Conservation (phyloP, 2,888 invertebrate species). For the Tanytarsus gracilentus region DNA sequence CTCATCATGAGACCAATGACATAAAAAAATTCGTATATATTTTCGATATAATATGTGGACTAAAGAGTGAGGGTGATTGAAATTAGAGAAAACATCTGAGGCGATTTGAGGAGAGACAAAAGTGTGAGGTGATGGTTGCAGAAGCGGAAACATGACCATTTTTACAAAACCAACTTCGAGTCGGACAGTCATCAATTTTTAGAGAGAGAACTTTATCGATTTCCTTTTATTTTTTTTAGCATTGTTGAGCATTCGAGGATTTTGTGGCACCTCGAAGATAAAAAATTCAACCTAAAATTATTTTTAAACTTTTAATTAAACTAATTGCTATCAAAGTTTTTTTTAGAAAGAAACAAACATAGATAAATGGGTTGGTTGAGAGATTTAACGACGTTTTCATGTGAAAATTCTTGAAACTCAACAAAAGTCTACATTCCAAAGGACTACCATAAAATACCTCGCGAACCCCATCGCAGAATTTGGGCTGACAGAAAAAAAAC, state of each 20-base stretch:
- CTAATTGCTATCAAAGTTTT: no score
- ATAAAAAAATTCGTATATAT: slow-evolving; percentile 1
- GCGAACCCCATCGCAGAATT: no score
- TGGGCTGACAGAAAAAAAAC: neutral
- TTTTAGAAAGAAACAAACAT: neutral
- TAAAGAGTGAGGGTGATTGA: neutral
- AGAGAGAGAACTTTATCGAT: slow-evolving; percentile 10
- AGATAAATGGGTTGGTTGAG: neutral
- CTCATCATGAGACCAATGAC: slow-evolving; percentile 23
- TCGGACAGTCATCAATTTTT: slow-evolving; percentile 12
- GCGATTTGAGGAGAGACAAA: neutral
- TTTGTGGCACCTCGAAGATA: no score
- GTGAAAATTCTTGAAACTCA: slow-evolving; percentile 1
- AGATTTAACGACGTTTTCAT: neutral
- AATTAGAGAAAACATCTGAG: neutral
- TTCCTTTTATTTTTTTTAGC: neutral
- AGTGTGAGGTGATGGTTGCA: neutral
- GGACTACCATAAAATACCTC: no score
- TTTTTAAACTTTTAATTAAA: no score
- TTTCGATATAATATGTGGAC: neutral
- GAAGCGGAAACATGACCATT: slow-evolving; percentile 20
- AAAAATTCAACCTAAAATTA: no score
- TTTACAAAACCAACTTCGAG: slow-evolving; percentile 19
- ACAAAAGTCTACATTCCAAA: neutral
- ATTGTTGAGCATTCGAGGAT: no score